Evolutionary conservation across 2,888 invertebrate species (phyloP).

Genomic region (Dichetophora obliterata): DNA sequence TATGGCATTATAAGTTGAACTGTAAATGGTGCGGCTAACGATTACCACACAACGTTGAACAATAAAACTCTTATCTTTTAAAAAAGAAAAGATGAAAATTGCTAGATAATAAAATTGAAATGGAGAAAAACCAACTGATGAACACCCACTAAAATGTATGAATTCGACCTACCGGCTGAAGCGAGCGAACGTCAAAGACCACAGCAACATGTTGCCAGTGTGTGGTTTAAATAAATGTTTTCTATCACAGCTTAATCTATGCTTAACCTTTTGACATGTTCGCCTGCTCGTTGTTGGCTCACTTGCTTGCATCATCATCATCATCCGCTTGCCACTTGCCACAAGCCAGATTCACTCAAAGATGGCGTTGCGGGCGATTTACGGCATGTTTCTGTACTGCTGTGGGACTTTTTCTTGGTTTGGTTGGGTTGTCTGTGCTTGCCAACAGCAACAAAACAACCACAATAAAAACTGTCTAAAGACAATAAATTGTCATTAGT

Average conservation of each 20-base stretch:
- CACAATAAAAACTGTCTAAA: slow-evolving; percentile 4
- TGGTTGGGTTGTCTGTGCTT: not conserved
- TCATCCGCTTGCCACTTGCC: not conserved
- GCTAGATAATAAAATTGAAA: not conserved
- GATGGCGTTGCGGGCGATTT: not conserved
- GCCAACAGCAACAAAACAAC: not conserved
- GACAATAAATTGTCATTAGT: slow-evolving; percentile 40
- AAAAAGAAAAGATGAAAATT: not conserved
- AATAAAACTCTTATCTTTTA: not conserved
- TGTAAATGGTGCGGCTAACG: not conserved
- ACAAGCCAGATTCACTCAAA: slow-evolving; percentile 18
- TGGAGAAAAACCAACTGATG: not conserved
- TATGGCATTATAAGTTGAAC: not conserved
- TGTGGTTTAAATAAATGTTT: slow-evolving; percentile 33
- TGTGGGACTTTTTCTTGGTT: not conserved
- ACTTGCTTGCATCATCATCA: slow-evolving; percentile 33
- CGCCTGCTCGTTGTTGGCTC: not conserved
- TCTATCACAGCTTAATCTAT: slow-evolving; percentile 35
- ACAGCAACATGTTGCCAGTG: slow-evolving; percentile 10
- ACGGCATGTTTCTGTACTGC: not conserved
- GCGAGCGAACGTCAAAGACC: not conserved
- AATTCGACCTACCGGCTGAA: not conserved
- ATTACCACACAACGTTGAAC: not conserved
- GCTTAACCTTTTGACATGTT: slow-evolving; percentile 34
- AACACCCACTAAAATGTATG: no score